Conservation (phyloP, 2,113 vertebrate species). For the Vireo altiloquus region DNA sequence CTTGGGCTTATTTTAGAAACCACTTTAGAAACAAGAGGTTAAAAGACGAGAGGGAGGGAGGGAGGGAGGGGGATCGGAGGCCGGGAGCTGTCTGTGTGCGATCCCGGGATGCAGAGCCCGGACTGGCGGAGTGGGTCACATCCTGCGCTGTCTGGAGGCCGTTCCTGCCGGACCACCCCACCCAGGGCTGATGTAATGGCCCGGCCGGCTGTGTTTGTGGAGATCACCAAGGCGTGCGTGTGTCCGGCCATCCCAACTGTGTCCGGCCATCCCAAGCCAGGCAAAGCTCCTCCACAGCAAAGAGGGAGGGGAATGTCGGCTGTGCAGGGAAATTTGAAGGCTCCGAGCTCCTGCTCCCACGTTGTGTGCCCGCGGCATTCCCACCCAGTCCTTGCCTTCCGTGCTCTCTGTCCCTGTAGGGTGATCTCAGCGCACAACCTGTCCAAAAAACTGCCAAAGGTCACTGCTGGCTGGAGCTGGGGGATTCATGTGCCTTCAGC, state of each 20-base stretch:
- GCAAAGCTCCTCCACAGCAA: neutral
- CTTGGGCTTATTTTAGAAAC: slow-evolving; percentile 64
- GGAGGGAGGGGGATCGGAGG: neutral
- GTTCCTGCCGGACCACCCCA: slow-evolving; percentile 61
- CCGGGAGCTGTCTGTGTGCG: neutral
- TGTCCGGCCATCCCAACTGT: neutral
- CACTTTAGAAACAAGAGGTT: slow-evolving; percentile 66
- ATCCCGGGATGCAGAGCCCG: slow-evolving; percentile 12
- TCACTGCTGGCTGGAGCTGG: rapidly evolving
- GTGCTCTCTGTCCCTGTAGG: rapidly evolving
- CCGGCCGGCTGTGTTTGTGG: slow-evolving; percentile 54
- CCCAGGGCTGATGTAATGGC: slow-evolving; percentile 71
- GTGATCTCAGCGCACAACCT: neutral
- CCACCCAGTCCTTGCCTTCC: neutral
- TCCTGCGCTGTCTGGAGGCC: slow-evolving; percentile 39
- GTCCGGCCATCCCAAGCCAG: neutral
- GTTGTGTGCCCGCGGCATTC: rapidly evolving
- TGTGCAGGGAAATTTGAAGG: neutral
- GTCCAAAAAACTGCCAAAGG: neutral
- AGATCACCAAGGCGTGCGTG: slow-evolving; percentile 30
- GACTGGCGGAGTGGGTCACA: slow-evolving; percentile 32
- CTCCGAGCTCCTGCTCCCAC: neutral
- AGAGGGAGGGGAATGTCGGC: neutral
- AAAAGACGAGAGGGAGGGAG: slow-evolving; percentile 13
- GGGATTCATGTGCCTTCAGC: neutral